These are phyloP conservation scores for Lophius piscatorius DNA, from an alignment of 2,113 vertebrate species.

Conservation along the genomic window DNA sequence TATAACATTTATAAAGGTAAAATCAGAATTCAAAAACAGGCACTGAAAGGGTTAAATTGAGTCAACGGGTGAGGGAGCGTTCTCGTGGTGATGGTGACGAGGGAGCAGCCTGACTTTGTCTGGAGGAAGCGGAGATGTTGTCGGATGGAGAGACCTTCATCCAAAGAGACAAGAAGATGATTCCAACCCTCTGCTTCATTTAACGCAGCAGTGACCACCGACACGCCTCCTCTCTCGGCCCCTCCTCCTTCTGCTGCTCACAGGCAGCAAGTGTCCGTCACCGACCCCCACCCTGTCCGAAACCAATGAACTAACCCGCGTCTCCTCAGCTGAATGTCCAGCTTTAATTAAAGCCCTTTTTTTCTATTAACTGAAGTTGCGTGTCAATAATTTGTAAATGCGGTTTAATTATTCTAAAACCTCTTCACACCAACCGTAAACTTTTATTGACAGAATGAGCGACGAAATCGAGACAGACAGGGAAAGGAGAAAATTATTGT, in stretches of 20 bases:
- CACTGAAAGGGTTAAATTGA: too few species aligned
- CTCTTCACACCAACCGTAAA: conserved; percentile 10
- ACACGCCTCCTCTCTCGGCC: conserved; percentile 24
- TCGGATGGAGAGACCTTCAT: conserved; percentile 35
- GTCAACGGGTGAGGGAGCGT: too few species aligned
- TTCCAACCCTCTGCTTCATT: conserved; percentile 57
- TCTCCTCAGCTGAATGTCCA: too few species aligned
- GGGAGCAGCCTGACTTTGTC: too few species aligned
- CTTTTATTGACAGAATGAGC: conserved; percentile 57
- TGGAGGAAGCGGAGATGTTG: conserved; percentile 8
- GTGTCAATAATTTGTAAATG: too few species aligned
- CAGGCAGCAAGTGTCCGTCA: conserved; percentile 20
- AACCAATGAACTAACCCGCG: too few species aligned
- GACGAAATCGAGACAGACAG: conserved; percentile 59
- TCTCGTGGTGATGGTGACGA: too few species aligned
- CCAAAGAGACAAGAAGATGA: conserved; percentile 50
- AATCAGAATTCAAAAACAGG: too few species aligned
- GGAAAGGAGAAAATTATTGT: conserved; percentile 63
- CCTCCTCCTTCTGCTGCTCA: neutral
- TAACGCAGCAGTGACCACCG: conserved; percentile 35
- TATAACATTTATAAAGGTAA: too few species aligned
- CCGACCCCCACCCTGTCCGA: neutral
- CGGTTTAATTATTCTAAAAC: too few species aligned
- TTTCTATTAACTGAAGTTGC: too few species aligned
- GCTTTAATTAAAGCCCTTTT: too few species aligned